Evolutionary conservation across 2,888 invertebrate genomes (phyloP).

Genomic region (Amaurobius ferox): DNA sequence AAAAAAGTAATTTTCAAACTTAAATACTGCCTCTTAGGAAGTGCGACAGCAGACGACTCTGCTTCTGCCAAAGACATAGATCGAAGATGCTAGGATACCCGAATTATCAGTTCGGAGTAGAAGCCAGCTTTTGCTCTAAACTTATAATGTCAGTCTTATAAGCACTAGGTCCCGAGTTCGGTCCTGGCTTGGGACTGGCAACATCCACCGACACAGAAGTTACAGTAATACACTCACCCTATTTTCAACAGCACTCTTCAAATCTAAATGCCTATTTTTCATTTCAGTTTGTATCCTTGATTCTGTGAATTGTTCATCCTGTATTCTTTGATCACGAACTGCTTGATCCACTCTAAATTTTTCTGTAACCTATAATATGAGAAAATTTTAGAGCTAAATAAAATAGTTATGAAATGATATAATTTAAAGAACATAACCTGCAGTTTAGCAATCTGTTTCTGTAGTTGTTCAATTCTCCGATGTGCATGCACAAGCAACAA

Average conservation of each 20-base stretch:
- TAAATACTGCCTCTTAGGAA: too few relatives aligned
- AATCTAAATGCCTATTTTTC: slow-evolving; percentile 83
- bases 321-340: slow-evolving; percentile 81
- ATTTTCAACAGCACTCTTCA: slow-evolving; percentile 84
- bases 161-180: too few relatives aligned
- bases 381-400: background rate
- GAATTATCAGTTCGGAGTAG: too few relatives aligned
- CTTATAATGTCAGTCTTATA: too few relatives aligned
- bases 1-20: too few relatives aligned
- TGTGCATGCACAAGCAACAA: slow-evolving; percentile 88
- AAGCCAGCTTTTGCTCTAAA: too few relatives aligned
- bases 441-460: slow-evolving; percentile 86
- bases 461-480: slow-evolving; percentile 85
- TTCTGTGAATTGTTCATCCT: slow-evolving; percentile 80
- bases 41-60: too few relatives aligned
- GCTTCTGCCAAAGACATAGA: too few relatives aligned
- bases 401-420: background rate
- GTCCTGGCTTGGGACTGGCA: too few relatives aligned
- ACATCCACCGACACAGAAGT: too few relatives aligned
- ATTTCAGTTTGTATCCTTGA: slow-evolving; percentile 83
- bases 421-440: slow-evolving; percentile 78
- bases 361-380: slow-evolving; percentile 80
- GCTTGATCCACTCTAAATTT: slow-evolving; percentile 83
- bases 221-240: slow-evolving; percentile 75
- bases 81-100: too few relatives aligned